Conservation (phyloP, 2,797 vertebrate species). For the Clarias pachynema region DNA sequence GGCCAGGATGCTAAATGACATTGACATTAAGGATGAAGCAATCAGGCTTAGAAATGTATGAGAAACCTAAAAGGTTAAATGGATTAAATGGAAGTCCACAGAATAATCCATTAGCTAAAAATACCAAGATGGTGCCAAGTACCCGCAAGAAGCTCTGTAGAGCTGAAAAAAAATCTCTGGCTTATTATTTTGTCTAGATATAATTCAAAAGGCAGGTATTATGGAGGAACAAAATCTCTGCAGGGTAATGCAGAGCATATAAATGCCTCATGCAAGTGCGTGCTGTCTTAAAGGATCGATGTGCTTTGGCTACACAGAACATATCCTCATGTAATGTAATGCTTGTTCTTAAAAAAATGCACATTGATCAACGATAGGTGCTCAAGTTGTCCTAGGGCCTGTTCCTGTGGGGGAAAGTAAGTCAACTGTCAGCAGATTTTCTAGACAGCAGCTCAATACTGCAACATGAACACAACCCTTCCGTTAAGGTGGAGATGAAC, state of each 20-base stretch:
- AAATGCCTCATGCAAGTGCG: conserved; percentile 19
- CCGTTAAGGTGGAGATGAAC: conserved; percentile 20
- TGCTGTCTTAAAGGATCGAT: conserved; percentile 40
- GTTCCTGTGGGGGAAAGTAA: conserved; percentile 51
- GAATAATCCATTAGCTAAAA: conserved; percentile 28
- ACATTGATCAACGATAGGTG: conserved; percentile 49
- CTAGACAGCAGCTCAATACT: conserved; percentile 50
- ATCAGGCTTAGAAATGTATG: conserved; percentile 27
- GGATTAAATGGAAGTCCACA: conserved; percentile 44
- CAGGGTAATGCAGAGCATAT: neutral
- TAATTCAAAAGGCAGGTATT: conserved; percentile 18
- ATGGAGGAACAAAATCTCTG: neutral
- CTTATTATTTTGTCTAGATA: conserved; percentile 14
- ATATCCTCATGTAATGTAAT: conserved; percentile 73
- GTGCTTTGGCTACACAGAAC: conserved; percentile 42
- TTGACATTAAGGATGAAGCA: conserved; percentile 15
- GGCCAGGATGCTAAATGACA: conserved; percentile 32
- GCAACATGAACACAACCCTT: conserved; percentile 42
- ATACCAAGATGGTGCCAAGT: neutral
- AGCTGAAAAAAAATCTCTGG: neutral
- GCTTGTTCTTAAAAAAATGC: conserved; percentile 57
- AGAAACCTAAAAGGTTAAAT: conserved; percentile 23
- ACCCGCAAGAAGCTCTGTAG: neutral
- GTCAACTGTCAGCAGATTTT: conserved; percentile 55
- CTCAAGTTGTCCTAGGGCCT: conserved; percentile 39